Conservation (phyloP, 2,113 vertebrate species). For the Dinomys branickii region DNA sequence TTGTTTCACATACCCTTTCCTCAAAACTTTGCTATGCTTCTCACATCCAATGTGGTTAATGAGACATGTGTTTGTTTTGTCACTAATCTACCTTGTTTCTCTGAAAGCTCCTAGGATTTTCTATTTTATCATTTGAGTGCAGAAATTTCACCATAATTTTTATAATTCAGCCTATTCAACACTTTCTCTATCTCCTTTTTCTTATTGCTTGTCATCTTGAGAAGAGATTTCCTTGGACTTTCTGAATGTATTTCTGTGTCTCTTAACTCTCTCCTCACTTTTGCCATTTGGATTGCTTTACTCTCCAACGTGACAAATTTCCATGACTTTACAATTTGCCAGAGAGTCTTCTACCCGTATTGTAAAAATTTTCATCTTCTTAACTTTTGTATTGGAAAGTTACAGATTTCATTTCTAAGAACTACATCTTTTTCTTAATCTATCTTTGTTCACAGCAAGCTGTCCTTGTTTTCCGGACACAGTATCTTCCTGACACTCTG, state of each 20-base stretch:
- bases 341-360: neutral
- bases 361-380: neutral
- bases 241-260: neutral
- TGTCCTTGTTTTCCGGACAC: neutral
- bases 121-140: neutral
- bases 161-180: neutral
- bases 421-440: neutral
- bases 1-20: neutral
- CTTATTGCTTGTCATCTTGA: neutral
- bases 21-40: constrained; percentile 24
- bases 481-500: neutral
- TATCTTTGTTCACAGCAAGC: neutral
- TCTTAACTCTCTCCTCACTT: neutral
- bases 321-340: neutral
- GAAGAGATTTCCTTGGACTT: neutral
- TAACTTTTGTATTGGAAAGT: neutral
- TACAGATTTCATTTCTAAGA: constrained; percentile 28
- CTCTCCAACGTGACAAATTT: neutral
- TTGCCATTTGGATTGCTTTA: neutral
- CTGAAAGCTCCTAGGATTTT: constrained; percentile 24
- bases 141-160: neutral
- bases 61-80: neutral
- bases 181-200: neutral
- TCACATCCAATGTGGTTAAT: neutral
- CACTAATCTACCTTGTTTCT: neutral